phyloP scores from a whole-genome alignment of 2,888 invertebrate species.

The Hirtodrosophila trivittata region DNA sequence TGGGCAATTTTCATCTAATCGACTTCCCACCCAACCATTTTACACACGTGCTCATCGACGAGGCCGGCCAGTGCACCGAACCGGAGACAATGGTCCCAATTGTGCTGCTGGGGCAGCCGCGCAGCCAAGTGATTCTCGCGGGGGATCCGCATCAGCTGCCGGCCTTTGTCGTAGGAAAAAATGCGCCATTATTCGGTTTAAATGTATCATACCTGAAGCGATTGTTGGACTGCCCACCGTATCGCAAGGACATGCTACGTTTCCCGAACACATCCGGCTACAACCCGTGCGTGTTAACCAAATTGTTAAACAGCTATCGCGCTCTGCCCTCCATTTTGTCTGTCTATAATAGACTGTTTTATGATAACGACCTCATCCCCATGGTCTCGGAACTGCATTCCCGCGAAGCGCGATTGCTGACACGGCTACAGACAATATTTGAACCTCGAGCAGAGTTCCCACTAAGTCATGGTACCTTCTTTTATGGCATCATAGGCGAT shows the following conservation, averaged over 20 bases:
- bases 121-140: constrained; percentile 89
- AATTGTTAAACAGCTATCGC: constrained; percentile 93
- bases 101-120: constrained; percentile 86
- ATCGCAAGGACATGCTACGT: constrained; percentile 86
- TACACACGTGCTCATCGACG: constrained; percentile 95
- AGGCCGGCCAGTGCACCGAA: constrained; percentile 96
- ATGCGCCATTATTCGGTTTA: constrained; percentile 88
- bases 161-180: constrained; percentile 89
- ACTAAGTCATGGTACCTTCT: constrained; percentile 85
- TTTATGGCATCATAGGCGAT: constrained; percentile 89
- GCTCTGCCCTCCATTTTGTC: constrained; percentile 91
- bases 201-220: constrained; percentile 89
- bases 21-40: constrained; percentile 92
- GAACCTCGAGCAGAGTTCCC: constrained; percentile 53
- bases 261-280: constrained; percentile 87
- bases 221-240: constrained; percentile 87
- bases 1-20: constrained; percentile 89
- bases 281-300: constrained; percentile 93
- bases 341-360: constrained; percentile 92
- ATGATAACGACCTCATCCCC: constrained; percentile 90
- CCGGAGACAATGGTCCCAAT: constrained; percentile 94
- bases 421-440: constrained; percentile 50
- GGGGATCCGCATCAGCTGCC: constrained; percentile 97
- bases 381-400: constrained; percentile 83
- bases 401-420: constrained; percentile 80